Evolutionary conservation across 2,888 invertebrate species (phyloP), one percentile per base, ranked within the genome.

Genomic region (Labia minor): DNA sequence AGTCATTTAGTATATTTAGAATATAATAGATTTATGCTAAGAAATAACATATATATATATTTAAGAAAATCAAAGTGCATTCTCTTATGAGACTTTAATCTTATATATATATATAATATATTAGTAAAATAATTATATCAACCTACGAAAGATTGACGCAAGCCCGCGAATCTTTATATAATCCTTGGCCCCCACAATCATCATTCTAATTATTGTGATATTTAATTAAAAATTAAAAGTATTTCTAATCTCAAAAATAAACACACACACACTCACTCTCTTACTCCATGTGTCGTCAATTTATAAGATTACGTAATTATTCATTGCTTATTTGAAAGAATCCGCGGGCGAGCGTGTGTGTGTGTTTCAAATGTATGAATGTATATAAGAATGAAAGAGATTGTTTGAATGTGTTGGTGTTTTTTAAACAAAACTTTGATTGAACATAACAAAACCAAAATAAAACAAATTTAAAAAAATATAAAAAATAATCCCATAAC

Each of bases 1-100:
- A 72, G 73, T 73, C 72, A 72, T 67, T n/a, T 73, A 73, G 72
- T 63, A 69, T 67, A 61, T n/a, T 49, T 8, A 49, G 49, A 49
- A n/a, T n/a, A n/a, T n/a, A n/a, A n/a, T n/a, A n/a, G 49, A 49
- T 49, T 26, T 8, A 49, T 11, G 62, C 61, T 65, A 62, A 62
- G 65, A n/a, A 65, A 19, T 62, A 67, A 68, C 67, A 66, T 33
- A 64, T 18, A 67, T 64, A 63, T 65, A 61, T 20, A 66, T 68
- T 49, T 49, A 8, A 49, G 2, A 49, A 49, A 49, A 49, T 49
- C 69, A 66, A 70, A 69, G 69, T 70, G 70, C 70, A 70, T 70
- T 70, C 68, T 69, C 68, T 63, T 62, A 62, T 63, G 68, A 67
- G 49, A 49, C 49, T 10, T 49, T 49, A 49, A 49, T 49, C 14